These are phyloP conservation scores for Craniophora ligustri DNA, from an alignment of 2,888 invertebrate species.

Conservation along the genomic window DNA sequence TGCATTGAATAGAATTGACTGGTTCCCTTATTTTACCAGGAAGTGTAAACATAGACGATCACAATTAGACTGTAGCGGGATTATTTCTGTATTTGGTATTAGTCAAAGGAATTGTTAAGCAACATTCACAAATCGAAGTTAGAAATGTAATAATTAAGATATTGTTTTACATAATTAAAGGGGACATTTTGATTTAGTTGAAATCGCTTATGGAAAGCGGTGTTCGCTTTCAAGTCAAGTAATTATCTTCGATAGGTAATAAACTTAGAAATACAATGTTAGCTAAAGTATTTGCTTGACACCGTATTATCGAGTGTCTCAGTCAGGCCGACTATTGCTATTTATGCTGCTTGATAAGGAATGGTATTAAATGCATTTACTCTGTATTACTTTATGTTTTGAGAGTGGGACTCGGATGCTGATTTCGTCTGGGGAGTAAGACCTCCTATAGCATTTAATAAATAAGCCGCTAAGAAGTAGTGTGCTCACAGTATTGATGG, in stretches of 20 bases:
- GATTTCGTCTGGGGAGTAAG: too few species aligned
- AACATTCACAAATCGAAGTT: slow-evolving; percentile 49
- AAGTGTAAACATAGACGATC: slow-evolving; percentile 51
- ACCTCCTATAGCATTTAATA: too few species aligned
- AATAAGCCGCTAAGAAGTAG: too few species aligned
- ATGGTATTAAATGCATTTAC: slow-evolving; percentile 16
- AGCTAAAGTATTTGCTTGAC: slow-evolving; percentile 17
- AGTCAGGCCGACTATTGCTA: background rate
- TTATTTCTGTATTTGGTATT: slow-evolving; percentile 56
- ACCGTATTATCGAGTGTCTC: slow-evolving; percentile 17
- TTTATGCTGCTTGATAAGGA: slow-evolving; percentile 15
- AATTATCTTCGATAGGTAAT: slow-evolving; percentile 25
- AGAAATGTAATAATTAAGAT: slow-evolving; percentile 75
- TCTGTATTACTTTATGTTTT: background rate
- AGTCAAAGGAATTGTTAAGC: slow-evolving; percentile 37
- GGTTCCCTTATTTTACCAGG: slow-evolving; percentile 46
- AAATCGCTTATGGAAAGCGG: slow-evolving; percentile 64
- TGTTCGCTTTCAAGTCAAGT: slow-evolving; percentile 57
- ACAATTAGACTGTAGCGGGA: slow-evolving; percentile 43
- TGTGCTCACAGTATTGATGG: too few species aligned
- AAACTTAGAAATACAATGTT: slow-evolving; percentile 13
- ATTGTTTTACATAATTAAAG: slow-evolving; percentile 73
- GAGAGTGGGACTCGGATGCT: too few species aligned
- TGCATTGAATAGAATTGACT: slow-evolving; percentile 38
- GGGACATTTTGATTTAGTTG: slow-evolving; percentile 67